Conservation (phyloP, 2,797 vertebrate genomes). For the Adelosebastes latens region DNA sequence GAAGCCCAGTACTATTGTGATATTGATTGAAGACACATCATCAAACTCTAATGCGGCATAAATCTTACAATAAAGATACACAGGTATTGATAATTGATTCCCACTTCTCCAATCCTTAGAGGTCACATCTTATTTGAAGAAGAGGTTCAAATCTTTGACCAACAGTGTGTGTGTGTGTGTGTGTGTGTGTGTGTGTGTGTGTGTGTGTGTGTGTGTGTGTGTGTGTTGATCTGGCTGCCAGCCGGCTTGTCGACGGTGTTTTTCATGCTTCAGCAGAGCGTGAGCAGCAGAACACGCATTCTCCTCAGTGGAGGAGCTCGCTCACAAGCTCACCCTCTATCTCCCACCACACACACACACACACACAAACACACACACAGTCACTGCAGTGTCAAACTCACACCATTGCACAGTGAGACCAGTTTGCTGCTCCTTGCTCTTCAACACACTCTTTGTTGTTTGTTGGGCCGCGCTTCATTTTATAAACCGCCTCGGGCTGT, state of each 20-base stretch:
- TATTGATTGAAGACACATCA: background rate
- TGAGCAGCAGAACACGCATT: constrained; percentile 44
- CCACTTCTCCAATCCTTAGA: background rate
- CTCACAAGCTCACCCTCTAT: constrained; percentile 1
- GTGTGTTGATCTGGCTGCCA: constrained; percentile 32
- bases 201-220: constrained; percentile 8
- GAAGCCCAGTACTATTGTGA: background rate
- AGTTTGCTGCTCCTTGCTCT: constrained; percentile 11
- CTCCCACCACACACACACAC: background rate
- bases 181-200: constrained; percentile 22
- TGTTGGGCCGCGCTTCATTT: constrained; percentile 30
- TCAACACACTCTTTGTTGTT: constrained; percentile 14
- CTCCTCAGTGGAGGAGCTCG: constrained; percentile 36
- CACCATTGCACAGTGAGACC: constrained; percentile 11
- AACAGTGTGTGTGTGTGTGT: constrained; percentile 13
- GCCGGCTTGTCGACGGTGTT: constrained; percentile 45
- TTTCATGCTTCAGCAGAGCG: constrained; percentile 63
- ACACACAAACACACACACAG: constrained; percentile 2
- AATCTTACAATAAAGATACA: background rate
- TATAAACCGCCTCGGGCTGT: constrained; percentile 51
- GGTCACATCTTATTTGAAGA: constrained; percentile 8
- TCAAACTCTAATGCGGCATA: background rate
- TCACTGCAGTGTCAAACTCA: constrained; percentile 21
- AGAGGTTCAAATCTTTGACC: constrained; percentile 27
- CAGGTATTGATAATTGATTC: background rate